Percentiles rank a stretch among this genome's conserved stretches.
These are phyloP conservation scores for Rissa tridactyla DNA, from an alignment of 2,113 vertebrate species.

Conservation along the genomic window DNA sequence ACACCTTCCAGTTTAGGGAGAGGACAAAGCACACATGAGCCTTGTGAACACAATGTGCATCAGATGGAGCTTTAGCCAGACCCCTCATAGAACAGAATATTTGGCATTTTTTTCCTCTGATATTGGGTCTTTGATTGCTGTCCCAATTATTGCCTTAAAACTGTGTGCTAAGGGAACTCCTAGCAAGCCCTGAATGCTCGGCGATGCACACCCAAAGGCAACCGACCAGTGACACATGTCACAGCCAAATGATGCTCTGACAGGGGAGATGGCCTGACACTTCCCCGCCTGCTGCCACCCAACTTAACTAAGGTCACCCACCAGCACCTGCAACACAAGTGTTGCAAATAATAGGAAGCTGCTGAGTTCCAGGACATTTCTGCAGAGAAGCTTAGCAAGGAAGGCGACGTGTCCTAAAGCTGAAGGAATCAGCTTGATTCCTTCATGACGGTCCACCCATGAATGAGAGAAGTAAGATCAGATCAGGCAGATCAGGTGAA, in stretches of 20 bases:
- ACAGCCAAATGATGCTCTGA: background rate
- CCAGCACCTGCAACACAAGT: background rate
- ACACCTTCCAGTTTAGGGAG: background rate
- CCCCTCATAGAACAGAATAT: background rate
- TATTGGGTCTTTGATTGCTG: background rate
- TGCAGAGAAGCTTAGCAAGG: background rate
- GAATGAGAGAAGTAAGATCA: background rate
- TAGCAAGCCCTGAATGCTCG: background rate
- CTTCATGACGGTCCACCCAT: background rate
- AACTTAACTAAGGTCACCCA: background rate
- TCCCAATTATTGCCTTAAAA: background rate
- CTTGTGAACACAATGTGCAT: rapidly evolving
- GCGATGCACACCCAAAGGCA: background rate
- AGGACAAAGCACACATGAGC: background rate
- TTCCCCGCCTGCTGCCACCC: background rate
- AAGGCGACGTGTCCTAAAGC: background rate
- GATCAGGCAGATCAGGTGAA: background rate
- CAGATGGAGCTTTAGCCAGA: background rate
- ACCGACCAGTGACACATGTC: background rate
- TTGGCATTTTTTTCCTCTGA: background rate
- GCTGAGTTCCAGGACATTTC: background rate
- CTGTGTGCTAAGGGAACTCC: background rate
- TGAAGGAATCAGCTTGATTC: background rate
- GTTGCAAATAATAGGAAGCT: background rate
- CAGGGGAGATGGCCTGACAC: background rate